phyloP scores from a whole-genome alignment of 1,140 invertebrate genomes.

The Halesus radiatus region DNA sequence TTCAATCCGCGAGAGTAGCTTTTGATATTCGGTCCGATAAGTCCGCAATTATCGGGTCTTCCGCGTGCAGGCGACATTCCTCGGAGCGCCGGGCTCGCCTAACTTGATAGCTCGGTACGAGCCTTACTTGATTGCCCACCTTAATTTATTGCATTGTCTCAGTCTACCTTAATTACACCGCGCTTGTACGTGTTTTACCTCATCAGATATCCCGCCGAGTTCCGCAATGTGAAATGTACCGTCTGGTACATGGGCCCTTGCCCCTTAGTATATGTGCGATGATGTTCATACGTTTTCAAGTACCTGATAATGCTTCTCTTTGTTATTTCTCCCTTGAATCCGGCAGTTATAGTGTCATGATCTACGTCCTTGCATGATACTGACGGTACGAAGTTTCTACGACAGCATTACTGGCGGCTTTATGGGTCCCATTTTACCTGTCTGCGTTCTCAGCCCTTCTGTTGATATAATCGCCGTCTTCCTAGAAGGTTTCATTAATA shows the following conservation, averaged over 20 bases:
- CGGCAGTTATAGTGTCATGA: no score
- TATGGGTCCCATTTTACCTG: no score
- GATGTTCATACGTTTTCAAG: no score
- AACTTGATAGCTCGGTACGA: slow-evolving; percentile 6
- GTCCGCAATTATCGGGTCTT: slow-evolving; percentile 14
- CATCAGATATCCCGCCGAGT: slow-evolving; percentile 7
- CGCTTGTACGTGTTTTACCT: not conserved
- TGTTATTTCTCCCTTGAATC: no score
- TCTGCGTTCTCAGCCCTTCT: no score
- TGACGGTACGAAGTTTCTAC: no score
- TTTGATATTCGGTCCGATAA: not conserved
- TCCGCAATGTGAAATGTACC: not conserved
- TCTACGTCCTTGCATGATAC: no score
- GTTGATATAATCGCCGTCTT: not conserved
- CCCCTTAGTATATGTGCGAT: no score
- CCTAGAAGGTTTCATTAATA: slow-evolving; percentile 21
- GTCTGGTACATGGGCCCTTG: no score
- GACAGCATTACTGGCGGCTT: no score
- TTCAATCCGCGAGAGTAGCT: not conserved
- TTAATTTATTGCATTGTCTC: slow-evolving; percentile 30
- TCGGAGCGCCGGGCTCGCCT: not conserved
- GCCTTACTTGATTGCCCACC: slow-evolving; percentile 3
- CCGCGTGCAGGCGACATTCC: slow-evolving; percentile 21
- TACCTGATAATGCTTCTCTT: no score
- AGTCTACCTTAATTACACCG: slow-evolving; percentile 15